These are phyloP conservation scores for Dolichoris vasculosae DNA, from an alignment of 1,140 invertebrate species.

Conservation along the genomic window DNA sequence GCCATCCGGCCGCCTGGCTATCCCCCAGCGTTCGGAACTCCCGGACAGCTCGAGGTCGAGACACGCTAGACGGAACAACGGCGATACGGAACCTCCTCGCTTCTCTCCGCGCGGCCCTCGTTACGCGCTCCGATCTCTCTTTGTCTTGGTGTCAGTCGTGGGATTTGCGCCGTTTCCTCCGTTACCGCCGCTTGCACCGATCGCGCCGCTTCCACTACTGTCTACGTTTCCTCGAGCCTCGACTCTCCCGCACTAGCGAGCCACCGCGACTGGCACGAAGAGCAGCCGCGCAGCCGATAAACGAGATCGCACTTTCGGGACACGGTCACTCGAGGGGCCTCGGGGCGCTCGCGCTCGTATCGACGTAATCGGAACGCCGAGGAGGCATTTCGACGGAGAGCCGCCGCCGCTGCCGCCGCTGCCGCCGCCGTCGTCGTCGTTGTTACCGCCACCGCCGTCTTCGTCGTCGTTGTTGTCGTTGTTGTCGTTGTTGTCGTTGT, in stretches of 20 bases:
- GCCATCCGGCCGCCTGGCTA: slow-evolving; percentile 6
- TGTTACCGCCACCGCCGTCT: too few relatives aligned
- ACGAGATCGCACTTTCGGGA: background rate
- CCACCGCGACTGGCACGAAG: background rate
- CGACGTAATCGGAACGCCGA: background rate
- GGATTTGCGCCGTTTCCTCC: background rate
- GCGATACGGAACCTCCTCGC: background rate
- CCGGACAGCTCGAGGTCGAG: too few relatives aligned
- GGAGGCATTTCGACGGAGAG: background rate
- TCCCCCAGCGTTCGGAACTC: too few relatives aligned
- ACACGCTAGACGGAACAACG: too few relatives aligned
- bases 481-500: too few relatives aligned
- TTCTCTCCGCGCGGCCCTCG: too few relatives aligned
- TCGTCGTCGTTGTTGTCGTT: too few relatives aligned
- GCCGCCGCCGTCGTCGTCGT: too few relatives aligned
- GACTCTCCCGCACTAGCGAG: background rate
- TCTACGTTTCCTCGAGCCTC: background rate
- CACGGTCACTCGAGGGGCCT: background rate
- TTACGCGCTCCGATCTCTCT: background rate
- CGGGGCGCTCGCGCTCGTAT: background rate
- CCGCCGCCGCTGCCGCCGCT: too few relatives aligned
- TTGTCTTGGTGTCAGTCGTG: background rate
- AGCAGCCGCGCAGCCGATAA: background rate
- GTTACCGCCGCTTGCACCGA: background rate
- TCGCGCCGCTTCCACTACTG: too few relatives aligned